phyloP scores from a whole-genome alignment of 2,113 vertebrate genomes.

The Corynorhinus townsendii region DNA sequence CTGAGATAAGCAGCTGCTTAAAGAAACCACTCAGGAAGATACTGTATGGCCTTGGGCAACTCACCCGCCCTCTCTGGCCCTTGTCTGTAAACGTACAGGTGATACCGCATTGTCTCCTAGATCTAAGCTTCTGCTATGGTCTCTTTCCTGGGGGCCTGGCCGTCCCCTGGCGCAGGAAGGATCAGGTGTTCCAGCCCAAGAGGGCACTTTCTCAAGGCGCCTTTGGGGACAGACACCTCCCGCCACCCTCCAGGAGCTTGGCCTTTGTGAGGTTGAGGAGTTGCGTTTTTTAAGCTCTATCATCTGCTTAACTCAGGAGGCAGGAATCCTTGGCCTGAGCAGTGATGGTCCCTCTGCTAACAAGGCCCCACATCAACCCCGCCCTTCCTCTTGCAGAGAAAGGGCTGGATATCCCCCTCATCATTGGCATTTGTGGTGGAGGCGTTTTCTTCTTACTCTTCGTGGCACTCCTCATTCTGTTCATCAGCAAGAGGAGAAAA shows the following conservation, averaged over 20 bases:
- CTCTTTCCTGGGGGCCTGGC: accelerated
- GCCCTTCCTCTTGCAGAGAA: conserved; percentile 44
- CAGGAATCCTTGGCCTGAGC: neutral
- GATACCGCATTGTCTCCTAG: neutral
- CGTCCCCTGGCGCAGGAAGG: neutral
- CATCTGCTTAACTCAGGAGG: neutral
- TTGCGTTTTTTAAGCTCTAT: neutral
- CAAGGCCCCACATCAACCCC: too few species aligned
- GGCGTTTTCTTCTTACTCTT: neutral
- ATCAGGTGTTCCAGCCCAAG: accelerated
- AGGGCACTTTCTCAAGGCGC: neutral
- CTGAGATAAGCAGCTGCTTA: neutral
- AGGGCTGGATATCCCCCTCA: neutral
- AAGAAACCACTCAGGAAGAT: neutral
- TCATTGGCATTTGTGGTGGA: neutral
- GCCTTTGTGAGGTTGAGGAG: neutral
- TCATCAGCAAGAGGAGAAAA: conserved; percentile 27
- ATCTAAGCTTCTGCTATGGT: too few species aligned
- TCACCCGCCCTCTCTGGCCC: neutral
- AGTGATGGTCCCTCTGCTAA: neutral
- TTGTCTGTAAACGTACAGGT: neutral
- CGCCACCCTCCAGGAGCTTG: neutral
- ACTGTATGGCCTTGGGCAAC: neutral
- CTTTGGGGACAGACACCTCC: too few species aligned
- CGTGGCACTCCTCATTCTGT: neutral